These are phyloP conservation scores for Palythoa grandiflora DNA, from an alignment of 92 coral and sea anemone genomes.

Conservation along the genomic window DNA sequence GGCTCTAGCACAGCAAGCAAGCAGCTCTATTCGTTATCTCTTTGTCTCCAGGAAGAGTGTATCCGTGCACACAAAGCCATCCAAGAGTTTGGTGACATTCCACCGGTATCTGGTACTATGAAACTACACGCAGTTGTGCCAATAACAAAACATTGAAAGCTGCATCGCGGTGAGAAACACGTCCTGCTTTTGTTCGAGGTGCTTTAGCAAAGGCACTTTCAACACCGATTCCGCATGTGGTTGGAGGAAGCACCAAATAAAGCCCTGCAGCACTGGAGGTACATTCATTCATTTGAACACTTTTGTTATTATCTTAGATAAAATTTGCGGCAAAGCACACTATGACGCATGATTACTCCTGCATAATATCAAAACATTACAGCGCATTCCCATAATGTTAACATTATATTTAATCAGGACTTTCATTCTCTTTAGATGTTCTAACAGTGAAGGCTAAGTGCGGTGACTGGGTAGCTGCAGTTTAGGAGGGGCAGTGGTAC, in stretches of 20 bases:
- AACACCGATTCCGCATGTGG: conserved; percentile 10
- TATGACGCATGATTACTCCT: conserved; percentile 16
- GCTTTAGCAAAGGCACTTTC: conserved; percentile 28
- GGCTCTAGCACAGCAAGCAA: conserved; percentile 47
- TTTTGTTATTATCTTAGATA: conserved; percentile 13
- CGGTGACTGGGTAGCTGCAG: conserved; percentile 31
- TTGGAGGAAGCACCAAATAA: conserved; percentile 23
- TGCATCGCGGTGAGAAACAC: conserved; percentile 30
- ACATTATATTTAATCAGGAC: conserved; percentile 6
- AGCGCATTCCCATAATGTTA: background rate
- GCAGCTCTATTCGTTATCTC: conserved; percentile 5
- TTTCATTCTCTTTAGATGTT: background rate
- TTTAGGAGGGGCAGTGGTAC: conserved; percentile 26
- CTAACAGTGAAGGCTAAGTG: conserved; percentile 10
- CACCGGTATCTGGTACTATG: conserved; percentile 38
- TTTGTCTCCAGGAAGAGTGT: conserved; percentile 28
- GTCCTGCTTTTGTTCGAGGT: conserved; percentile 13
- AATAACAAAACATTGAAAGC: conserved; percentile 2
- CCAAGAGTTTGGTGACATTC: conserved; percentile 33
- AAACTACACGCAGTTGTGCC: conserved; percentile 12
- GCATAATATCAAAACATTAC: background rate
- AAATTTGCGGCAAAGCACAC: conserved; percentile 9
- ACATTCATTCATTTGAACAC: conserved; percentile 17
- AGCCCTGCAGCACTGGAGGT: conserved; percentile 5
- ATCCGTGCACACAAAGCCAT: conserved; percentile 10